phyloP scores from a whole-genome alignment of 2,113 vertebrate species.

The Entomyzon cyanotis region DNA sequence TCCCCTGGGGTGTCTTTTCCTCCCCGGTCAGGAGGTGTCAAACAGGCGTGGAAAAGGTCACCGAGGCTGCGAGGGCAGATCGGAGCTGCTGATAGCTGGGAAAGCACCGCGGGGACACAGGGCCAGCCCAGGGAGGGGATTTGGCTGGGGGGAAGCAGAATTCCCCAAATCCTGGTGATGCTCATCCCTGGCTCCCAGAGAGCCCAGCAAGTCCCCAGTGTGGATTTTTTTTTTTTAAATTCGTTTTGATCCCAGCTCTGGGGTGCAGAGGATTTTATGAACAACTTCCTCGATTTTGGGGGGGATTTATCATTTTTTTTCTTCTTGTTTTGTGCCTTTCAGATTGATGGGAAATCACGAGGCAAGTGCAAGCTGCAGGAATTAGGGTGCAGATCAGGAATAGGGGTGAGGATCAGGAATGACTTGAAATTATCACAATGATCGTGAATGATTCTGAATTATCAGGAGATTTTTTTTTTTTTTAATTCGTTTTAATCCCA shows the following conservation, averaged over 20 bases:
- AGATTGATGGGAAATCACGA: fast-evolving
- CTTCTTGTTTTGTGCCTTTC: neutral
- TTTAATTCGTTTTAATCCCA: no score
- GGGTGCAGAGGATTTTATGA: neutral
- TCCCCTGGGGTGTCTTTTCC: neutral
- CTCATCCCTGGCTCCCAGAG: neutral
- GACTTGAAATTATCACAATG: no score
- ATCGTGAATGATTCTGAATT: no score
- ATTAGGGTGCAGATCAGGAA: no score
- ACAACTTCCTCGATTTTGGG: neutral
- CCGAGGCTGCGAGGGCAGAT: neutral
- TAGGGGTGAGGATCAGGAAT: no score
- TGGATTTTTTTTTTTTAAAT: neutral
- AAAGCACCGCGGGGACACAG: fast-evolving
- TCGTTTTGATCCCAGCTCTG: neutral
- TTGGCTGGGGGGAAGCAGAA: fast-evolving
- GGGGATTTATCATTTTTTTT: neutral
- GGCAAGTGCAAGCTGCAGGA: neutral
- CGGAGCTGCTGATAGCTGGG: neutral
- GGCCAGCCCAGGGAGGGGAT: fast-evolving
- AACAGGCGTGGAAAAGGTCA: neutral
- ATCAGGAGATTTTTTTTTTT: no score
- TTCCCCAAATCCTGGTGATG: neutral
- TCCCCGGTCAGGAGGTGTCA: neutral
- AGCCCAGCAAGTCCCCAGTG: neutral